Conservation (phyloP, 2,888 invertebrate species). For the Troides helena region DNA sequence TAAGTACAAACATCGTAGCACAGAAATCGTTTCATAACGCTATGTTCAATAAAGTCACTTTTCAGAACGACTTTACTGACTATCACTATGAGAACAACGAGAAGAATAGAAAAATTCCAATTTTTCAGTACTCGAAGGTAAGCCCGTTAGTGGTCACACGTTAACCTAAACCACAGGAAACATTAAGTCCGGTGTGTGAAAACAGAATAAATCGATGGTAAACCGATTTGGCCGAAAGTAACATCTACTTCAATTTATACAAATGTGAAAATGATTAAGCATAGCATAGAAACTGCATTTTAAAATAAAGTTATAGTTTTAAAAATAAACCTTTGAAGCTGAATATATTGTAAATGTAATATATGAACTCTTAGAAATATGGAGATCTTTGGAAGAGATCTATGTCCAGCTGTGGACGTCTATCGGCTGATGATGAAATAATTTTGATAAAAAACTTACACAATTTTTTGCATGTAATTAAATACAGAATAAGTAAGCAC, state of each 20-base stretch:
- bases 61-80: not conserved
- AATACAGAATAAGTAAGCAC: not conserved
- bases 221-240: slow-evolving; percentile 53
- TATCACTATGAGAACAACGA: not conserved
- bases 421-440: too few relatives aligned
- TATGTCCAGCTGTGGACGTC: too few relatives aligned
- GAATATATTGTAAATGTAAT: too few relatives aligned
- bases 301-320: too few relatives aligned
- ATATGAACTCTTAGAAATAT: too few relatives aligned
- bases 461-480: not conserved
- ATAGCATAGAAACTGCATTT: too few relatives aligned
- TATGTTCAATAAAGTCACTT: not conserved
- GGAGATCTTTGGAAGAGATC: too few relatives aligned
- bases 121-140: slow-evolving; percentile 49
- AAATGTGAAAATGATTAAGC: slow-evolving; percentile 34
- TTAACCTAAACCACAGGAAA: slow-evolving; percentile 68
- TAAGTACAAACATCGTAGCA: too few relatives aligned
- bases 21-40: not conserved
- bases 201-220: slow-evolving; percentile 65
- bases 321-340: too few relatives aligned
- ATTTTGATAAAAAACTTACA: too few relatives aligned
- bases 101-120: not conserved
- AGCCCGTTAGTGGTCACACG: slow-evolving; percentile 64
- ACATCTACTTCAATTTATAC: slow-evolving; percentile 51
- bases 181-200: slow-evolving; percentile 68